Percentiles rank a stretch among this genome's conserved stretches.
These are phyloP conservation scores for Tenualosa thibaudeaui DNA, from an alignment of 2,797 vertebrate species.

Conservation along the genomic window DNA sequence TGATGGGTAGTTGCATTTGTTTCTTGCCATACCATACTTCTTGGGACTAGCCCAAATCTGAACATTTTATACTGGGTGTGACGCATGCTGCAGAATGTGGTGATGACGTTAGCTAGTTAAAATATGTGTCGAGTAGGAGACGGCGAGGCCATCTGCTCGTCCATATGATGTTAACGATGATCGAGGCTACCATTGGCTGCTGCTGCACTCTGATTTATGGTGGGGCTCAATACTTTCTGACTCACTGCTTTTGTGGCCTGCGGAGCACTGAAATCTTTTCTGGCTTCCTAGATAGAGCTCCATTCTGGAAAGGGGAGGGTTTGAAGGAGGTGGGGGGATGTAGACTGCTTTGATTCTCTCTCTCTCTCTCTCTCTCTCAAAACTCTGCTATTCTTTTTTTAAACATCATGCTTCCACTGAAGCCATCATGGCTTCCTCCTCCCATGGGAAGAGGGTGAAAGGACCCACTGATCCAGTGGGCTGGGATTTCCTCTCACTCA, in stretches of 20 bases:
- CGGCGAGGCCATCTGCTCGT: slow-evolving; percentile 47
- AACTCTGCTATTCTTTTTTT: not conserved
- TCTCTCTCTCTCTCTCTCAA: not conserved
- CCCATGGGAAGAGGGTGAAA: slow-evolving; percentile 55
- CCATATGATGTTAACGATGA: slow-evolving; percentile 51
- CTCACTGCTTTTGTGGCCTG: slow-evolving; percentile 57
- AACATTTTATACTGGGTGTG: not conserved
- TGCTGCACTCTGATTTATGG: slow-evolving; percentile 48
- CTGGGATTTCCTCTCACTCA: slow-evolving; percentile 48
- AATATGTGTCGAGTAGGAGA: slow-evolving; percentile 42
- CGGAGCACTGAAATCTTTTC: slow-evolving; percentile 57
- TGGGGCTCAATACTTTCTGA: slow-evolving; percentile 54
- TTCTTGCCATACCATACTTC: not conserved
- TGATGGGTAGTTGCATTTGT: not conserved
- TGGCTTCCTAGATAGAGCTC: slow-evolving; percentile 38
- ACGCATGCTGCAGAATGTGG: slow-evolving; percentile 28
- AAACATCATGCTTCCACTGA: slow-evolving; percentile 56
- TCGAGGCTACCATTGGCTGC: slow-evolving; percentile 45
- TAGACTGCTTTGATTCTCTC: not conserved
- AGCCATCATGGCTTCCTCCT: slow-evolving; percentile 61
- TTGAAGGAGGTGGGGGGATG: slow-evolving; percentile 44
- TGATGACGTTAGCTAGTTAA: slow-evolving; percentile 44
- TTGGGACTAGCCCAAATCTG: not conserved
- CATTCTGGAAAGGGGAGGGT: slow-evolving; percentile 7
- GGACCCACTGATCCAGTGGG: slow-evolving; percentile 26